Evolutionary conservation across 2,797 vertebrate species (phyloP).

Genomic region (Anguilla marmorata): DNA sequence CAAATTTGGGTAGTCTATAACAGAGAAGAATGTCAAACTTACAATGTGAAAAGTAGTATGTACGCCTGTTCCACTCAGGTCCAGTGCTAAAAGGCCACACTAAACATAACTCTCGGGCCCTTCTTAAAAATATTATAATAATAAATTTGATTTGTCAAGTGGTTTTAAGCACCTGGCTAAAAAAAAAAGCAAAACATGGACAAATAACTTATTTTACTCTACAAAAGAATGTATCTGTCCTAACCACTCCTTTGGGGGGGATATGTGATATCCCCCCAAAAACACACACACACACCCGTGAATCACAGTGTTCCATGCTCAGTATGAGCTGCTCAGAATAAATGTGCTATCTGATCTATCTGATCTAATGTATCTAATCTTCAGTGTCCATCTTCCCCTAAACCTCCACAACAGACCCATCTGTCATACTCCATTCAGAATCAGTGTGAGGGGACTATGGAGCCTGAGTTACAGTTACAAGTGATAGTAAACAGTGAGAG

Average conservation of each 20-base stretch:
- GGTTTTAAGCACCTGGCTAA: not conserved
- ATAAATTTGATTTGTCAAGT: not conserved
- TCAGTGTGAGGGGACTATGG: not conserved
- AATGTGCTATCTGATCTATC: not conserved
- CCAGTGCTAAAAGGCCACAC: not conserved
- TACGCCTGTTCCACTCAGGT: not conserved
- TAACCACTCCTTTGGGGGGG: not conserved
- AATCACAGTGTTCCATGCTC: not conserved
- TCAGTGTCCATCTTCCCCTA: not conserved
- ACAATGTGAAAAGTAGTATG: not conserved
- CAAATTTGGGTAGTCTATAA: constrained; percentile 62
- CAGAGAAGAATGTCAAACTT: not conserved
- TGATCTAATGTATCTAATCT: not conserved
- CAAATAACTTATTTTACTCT: not conserved
- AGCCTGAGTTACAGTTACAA: not conserved
- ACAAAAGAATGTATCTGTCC: not conserved
- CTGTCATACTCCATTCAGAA: not conserved
- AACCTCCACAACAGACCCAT: not conserved
- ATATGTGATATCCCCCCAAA: not conserved
- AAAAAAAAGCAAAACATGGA: not conserved
- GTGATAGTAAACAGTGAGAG: not conserved
- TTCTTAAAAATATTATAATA: not conserved
- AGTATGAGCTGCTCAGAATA: not conserved
- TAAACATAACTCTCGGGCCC: not conserved
- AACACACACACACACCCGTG: not conserved